Percentiles rank a stretch among this genome's conserved stretches.
Conservation (phyloP, 2,797 vertebrate genomes). For the Chanos chanos region DNA sequence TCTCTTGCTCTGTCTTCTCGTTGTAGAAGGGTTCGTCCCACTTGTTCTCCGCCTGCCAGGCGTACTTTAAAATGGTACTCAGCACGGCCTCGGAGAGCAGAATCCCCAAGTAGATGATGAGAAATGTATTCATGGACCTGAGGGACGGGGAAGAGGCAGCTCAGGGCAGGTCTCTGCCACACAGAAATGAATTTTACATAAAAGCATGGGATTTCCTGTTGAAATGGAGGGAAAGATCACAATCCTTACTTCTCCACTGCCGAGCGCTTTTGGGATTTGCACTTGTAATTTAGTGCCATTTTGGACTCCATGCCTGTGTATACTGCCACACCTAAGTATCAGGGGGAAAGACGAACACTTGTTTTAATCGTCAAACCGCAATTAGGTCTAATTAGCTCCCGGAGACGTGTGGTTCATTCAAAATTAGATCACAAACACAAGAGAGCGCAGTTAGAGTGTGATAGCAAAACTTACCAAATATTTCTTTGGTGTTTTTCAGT, state of each 20-base stretch:
- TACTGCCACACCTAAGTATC: slow-evolving; percentile 88
- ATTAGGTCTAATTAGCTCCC: too few species aligned
- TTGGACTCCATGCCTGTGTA: slow-evolving; percentile 99
- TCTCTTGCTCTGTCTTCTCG: slow-evolving; percentile 88
- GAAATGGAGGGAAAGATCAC: background rate
- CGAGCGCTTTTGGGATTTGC: slow-evolving; percentile 98
- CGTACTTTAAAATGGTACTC: slow-evolving; percentile 95
- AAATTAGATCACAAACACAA: too few species aligned
- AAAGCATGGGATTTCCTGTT: background rate
- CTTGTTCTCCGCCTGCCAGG: slow-evolving; percentile 90
- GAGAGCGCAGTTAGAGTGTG: background rate
- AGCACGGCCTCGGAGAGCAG: slow-evolving; percentile 90
- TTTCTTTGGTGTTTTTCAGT: slow-evolving; percentile 98
- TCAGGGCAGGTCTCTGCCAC: background rate
- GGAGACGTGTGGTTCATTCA: too few species aligned
- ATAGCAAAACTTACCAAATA: slow-evolving; percentile 83
- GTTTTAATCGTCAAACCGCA: background rate
- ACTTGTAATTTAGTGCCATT: slow-evolving; percentile 99
- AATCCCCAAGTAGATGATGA: slow-evolving; percentile 94
- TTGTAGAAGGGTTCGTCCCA: slow-evolving; percentile 97
- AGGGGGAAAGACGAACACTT: background rate
- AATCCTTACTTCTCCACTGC: slow-evolving; percentile 92
- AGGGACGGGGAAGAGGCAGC: background rate
- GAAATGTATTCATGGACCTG: slow-evolving; percentile 98
- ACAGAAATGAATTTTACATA: too few species aligned